A percentile compares a stretch with the other conserved stretches of the same genome.
These are phyloP conservation scores for Nasonovia ribisnigri DNA, from an alignment of 2,888 invertebrate genomes.

Conservation along the genomic window DNA sequence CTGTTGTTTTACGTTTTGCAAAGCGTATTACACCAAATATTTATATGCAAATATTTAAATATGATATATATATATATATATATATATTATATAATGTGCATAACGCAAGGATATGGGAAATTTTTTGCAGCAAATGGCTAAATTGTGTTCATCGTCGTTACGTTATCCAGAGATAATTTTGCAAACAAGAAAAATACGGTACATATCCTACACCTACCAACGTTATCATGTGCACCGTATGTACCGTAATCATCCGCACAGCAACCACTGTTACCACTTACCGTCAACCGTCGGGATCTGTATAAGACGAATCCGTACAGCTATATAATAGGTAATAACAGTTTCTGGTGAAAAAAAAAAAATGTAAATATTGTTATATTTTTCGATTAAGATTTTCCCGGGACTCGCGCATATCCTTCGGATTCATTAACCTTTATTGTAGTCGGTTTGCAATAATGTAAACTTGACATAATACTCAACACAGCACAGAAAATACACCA, in stretches of 20 bases:
- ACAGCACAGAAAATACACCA: not conserved
- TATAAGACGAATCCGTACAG: not conserved
- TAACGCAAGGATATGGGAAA: not conserved
- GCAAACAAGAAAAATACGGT: not conserved
- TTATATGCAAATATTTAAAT: too few relatives aligned
- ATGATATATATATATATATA: not conserved
- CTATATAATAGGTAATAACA: not conserved
- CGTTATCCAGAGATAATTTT: not conserved
- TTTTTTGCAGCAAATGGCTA: not conserved
- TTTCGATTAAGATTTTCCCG: not conserved
- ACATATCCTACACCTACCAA: not conserved
- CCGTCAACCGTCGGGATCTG: not conserved
- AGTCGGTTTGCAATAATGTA: not conserved
- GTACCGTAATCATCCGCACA: not conserved
- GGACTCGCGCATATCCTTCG: not conserved
- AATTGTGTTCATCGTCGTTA: slow-evolving; percentile 8
- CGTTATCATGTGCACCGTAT: not conserved
- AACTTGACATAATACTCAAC: not conserved
- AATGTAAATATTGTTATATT: not conserved
- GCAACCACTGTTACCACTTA: not conserved
- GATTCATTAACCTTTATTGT: not conserved
- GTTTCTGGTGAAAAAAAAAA: not conserved
- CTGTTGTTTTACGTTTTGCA: not conserved
- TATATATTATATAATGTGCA: too few relatives aligned
- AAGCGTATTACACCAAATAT: slow-evolving; percentile 2